Base-by-base conservation (phyloP, 2,888 invertebrate genomes). In the Caenorhabditis macrosperma region DNA sequence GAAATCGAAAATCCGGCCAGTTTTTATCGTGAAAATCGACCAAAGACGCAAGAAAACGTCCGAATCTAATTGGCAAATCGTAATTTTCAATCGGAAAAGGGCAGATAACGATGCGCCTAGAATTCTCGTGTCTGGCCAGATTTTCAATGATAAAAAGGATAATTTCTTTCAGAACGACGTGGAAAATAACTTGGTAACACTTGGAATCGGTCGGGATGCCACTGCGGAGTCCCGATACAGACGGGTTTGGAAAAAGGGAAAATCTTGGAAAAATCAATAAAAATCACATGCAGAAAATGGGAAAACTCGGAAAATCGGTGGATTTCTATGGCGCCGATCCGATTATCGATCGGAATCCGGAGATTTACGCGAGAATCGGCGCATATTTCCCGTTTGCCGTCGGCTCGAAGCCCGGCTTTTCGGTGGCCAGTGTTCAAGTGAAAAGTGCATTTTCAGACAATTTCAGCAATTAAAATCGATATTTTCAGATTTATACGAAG, bases 141-240 rank as follows among this genome's bases (percentile, higher is more conserved):
- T n/a, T n/a, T n/a, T n/a, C n/a, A n/a, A n/a, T n/a, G n/a, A n/a
- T n/a, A n/a, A n/a, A n/a, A n/a, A n/a, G n/a, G n/a, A n/a, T n/a
- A n/a, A n/a, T n/a, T 54, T 0, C 9, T 59, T 57, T 2, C 59
- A 68, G 59, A 50, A 55, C 48, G 68, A 60, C 20, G 38, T 52
- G n/a, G 41, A 44, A 12, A 28, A 60, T 30, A 72, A 63, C 22
- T 72, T 79, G 7, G 38, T 79, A 0, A 79, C 79, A 4, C 52
- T 79, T 3, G 80, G 80, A 60, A 71, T 80, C 46, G 80, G 80
- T 7, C 41, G 60, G 30, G 80, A 80, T 24, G 69, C 64, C 12
- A 35, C 38, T 33, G 80, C 69, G 46, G 80, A 80, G 55, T 41
- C 41, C 10, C n/a, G 54, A 28, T 74, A 46, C 46, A 6, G 50